These are phyloP conservation scores for Zaprionus capensis DNA, from an alignment of 1,140 invertebrate species.

Conservation along the genomic window DNA sequence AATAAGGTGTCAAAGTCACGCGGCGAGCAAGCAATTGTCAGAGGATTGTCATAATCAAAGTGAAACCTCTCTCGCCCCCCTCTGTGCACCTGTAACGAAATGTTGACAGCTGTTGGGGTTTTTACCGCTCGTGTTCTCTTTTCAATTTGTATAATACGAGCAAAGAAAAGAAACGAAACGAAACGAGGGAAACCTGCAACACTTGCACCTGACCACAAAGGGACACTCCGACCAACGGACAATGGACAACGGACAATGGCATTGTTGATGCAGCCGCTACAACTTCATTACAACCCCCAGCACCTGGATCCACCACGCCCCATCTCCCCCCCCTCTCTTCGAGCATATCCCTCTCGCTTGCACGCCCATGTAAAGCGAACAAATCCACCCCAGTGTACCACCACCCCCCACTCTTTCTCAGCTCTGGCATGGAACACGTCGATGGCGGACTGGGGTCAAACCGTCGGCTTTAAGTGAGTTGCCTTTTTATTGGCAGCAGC, in stretches of 20 bases:
- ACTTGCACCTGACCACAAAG: constrained; percentile 72
- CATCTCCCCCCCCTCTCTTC: constrained; percentile 18
- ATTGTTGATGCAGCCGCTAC: constrained; percentile 63
- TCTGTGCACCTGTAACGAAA: constrained; percentile 37
- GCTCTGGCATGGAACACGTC: background rate
- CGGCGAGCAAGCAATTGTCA: constrained; percentile 50
- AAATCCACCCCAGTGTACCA: background rate
- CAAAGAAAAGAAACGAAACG: constrained; percentile 3
- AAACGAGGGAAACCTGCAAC: constrained; percentile 38
- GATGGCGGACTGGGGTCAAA: constrained; percentile 44
- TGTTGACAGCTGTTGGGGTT: constrained; percentile 71
- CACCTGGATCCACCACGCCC: background rate
- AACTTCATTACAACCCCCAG: constrained; percentile 59
- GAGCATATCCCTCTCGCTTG: constrained; percentile 14
- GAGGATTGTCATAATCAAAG: constrained; percentile 49
- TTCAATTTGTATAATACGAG: constrained; percentile 45
- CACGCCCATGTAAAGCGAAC: constrained; percentile 24
- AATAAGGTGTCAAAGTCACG: constrained; percentile 34
- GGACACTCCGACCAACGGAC: constrained; percentile 9
- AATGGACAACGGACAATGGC: constrained; percentile 42
- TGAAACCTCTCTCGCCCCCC: constrained; percentile 1
- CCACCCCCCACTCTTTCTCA: background rate
- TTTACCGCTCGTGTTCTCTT: constrained; percentile 19
- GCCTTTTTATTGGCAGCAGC: constrained; percentile 48
- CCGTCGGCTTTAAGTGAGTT: constrained; percentile 52